Evolutionary conservation across 1,140 invertebrate species (phyloP).

Genomic region (Drosophila seguyi): DNA sequence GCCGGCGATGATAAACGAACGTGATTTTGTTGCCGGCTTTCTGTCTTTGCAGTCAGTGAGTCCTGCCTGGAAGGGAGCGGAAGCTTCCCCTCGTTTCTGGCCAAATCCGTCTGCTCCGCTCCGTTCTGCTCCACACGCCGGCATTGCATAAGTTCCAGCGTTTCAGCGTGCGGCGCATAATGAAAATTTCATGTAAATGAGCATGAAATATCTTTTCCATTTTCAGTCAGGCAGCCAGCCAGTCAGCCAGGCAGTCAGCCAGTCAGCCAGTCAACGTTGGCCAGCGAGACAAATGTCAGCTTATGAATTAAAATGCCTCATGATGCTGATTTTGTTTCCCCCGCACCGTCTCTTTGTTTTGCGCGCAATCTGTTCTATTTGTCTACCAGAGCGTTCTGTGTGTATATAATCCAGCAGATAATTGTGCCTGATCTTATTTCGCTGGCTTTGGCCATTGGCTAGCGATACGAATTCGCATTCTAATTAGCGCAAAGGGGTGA

Average conservation of each 20-base stretch:
- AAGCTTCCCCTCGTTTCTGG: constrained; percentile 18
- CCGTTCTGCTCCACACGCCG: constrained; percentile 7
- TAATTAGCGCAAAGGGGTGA: constrained; percentile 25
- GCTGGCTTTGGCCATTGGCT: not conserved
- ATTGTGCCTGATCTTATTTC: constrained; percentile 36
- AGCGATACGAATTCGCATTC: constrained; percentile 10
- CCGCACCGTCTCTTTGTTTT: constrained; percentile 13
- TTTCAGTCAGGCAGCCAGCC: constrained; percentile 54
- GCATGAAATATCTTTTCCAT: constrained; percentile 84
- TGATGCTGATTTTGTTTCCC: constrained; percentile 65
- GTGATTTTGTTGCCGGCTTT: constrained; percentile 79
- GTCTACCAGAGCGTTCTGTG: constrained; percentile 40
- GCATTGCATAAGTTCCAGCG: constrained; percentile 68
- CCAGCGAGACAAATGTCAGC: constrained; percentile 80
- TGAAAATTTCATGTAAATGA: constrained; percentile 85
- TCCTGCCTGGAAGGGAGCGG: not conserved
- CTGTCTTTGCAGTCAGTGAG: constrained; percentile 19
- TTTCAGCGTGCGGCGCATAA: constrained; percentile 67
- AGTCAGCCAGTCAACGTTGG: constrained; percentile 43
- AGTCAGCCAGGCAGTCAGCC: constrained; percentile 40
- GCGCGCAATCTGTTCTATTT: constrained; percentile 64
- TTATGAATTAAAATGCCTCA: constrained; percentile 84
- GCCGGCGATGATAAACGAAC: constrained; percentile 78
- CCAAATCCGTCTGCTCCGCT: constrained; percentile 59
- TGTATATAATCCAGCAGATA: constrained; percentile 15